Base-by-base conservation (phyloP, 2,888 invertebrate species). In the Ferrisia virgata region DNA sequence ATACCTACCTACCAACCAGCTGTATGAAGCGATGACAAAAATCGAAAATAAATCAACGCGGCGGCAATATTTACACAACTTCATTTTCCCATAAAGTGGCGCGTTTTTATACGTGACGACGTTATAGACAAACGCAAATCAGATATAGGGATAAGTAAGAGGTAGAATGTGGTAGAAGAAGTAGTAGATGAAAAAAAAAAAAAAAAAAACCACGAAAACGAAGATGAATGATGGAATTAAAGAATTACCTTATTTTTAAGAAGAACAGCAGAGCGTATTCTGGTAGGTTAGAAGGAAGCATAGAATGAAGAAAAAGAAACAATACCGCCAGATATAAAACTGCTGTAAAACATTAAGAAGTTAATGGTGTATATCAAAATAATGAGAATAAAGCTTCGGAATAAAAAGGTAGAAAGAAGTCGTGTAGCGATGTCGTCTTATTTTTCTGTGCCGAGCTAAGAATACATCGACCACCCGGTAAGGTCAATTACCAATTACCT, bases 321-420 rank as follows among this genome's bases (percentile, higher is more conserved):
- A 83, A 83, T 83, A 83, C 83, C 83, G 83, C 31, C 72, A 83
- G 83, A 83, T 83, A 83, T 83, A 83, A 83, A 83, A 83, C 83
- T 83, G 83, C 83, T 83, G 83, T 83, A 83, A 83, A 83, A 83
- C 83, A 83, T 83, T 83, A 83, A 83, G 83, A 83, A 83, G 83
- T 83, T 83, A 83, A 83, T 83, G 83, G 83, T 83, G 83, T 83
- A 83, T 83, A 83, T 83, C 83, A 83, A 83, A 83, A 83, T 83
- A 83, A 83, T 83, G 83, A 83, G 83, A 83, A 83, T 83, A 83
- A 76, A 83, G 83, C 83, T 83, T 83, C 72, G 83, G 43, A 76
- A 72, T 72, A 83, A 83, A 83, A 83, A 83, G 76, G 43, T 43
- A 83, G 43, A 64, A 69, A 64, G 69, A 83, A 83, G 83, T 83